Evolutionary conservation across 2,888 invertebrate species (phyloP).

Genomic region (Epiblema foenella): DNA sequence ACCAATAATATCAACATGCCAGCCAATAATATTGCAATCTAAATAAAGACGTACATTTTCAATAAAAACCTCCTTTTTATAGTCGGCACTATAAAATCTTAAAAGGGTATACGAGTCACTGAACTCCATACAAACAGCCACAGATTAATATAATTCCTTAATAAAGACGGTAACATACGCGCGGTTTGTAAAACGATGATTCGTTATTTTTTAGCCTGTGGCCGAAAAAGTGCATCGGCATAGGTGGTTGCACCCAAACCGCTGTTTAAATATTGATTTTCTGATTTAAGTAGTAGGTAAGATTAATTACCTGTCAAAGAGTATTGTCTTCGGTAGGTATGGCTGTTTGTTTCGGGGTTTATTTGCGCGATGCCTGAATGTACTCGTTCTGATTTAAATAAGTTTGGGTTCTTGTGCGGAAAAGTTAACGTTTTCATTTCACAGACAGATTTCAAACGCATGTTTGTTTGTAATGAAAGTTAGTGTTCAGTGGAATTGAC

Average conservation of each 20-base stretch:
- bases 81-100: slow-evolving; percentile 57
- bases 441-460: background rate
- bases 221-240: slow-evolving; percentile 40
- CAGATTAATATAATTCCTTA: slow-evolving; percentile 25
- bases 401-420: slow-evolving; percentile 14
- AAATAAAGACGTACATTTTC: slow-evolving; percentile 35
- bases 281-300: slow-evolving; percentile 57
- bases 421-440: background rate
- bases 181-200: background rate
- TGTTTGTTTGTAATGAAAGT: background rate
- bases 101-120: slow-evolving; percentile 49
- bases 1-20: slow-evolving; percentile 23
- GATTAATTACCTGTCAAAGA: slow-evolving; percentile 65
- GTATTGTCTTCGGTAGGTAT: slow-evolving; percentile 54
- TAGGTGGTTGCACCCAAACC: slow-evolving; percentile 47
- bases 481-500: too few species aligned
- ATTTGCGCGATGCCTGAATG: slow-evolving; percentile 20
- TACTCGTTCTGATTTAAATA: slow-evolving; percentile 9
- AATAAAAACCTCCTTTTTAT: slow-evolving; percentile 53
- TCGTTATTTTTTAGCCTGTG: slow-evolving; percentile 45
- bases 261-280: slow-evolving; percentile 61
- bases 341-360: slow-evolving; percentile 33
- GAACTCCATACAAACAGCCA: slow-evolving; percentile 44
- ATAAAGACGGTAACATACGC: accelerated
- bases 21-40: slow-evolving; percentile 26